A percentile compares a stretch with the other conserved stretches of the same genome.
These are phyloP conservation scores for Andrena dorsata DNA, from an alignment of 2,888 invertebrate species.

Conservation along the genomic window DNA sequence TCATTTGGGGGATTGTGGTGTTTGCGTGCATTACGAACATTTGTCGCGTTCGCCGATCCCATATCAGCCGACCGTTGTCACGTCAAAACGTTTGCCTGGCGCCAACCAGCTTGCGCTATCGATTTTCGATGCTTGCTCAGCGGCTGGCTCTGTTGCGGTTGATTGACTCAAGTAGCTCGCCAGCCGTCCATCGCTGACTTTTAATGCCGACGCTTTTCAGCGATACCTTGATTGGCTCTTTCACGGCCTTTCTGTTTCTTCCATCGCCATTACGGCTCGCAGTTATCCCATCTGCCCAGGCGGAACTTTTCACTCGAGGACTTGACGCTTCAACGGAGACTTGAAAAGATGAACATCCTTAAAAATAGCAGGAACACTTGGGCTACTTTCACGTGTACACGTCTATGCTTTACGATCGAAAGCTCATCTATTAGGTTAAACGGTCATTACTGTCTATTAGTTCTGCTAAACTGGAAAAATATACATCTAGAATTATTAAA, in stretches of 20 bases:
- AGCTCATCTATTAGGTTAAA: too few species aligned
- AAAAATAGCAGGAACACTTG: too few species aligned
- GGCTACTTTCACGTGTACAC: too few species aligned
- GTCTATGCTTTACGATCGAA: too few species aligned
- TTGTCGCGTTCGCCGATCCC: slow-evolving; percentile 68
- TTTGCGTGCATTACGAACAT: slow-evolving; percentile 69
- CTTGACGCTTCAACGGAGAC: not conserved
- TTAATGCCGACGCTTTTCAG: slow-evolving; percentile 40
- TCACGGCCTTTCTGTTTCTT: not conserved
- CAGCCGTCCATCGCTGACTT: slow-evolving; percentile 56
- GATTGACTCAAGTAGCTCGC: slow-evolving; percentile 66
- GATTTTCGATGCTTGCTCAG: slow-evolving; percentile 77
- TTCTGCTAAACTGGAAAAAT: too few species aligned
- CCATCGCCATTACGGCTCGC: not conserved
- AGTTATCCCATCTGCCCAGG: not conserved
- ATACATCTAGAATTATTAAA: too few species aligned
- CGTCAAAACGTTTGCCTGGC: slow-evolving; percentile 65
- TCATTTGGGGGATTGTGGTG: slow-evolving; percentile 1
- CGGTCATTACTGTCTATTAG: too few species aligned
- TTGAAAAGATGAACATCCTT: too few species aligned
- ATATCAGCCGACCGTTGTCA: slow-evolving; percentile 68
- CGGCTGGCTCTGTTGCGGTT: slow-evolving; percentile 60
- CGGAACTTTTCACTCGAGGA: not conserved
- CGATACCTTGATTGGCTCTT: slow-evolving; percentile 40
- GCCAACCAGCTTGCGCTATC: slow-evolving; percentile 76